Evolutionary conservation across 2,113 vertebrate genomes (phyloP), one percentile per base, ranked within the genome.

Genomic region (Ibidorhyncha struthersii): DNA sequence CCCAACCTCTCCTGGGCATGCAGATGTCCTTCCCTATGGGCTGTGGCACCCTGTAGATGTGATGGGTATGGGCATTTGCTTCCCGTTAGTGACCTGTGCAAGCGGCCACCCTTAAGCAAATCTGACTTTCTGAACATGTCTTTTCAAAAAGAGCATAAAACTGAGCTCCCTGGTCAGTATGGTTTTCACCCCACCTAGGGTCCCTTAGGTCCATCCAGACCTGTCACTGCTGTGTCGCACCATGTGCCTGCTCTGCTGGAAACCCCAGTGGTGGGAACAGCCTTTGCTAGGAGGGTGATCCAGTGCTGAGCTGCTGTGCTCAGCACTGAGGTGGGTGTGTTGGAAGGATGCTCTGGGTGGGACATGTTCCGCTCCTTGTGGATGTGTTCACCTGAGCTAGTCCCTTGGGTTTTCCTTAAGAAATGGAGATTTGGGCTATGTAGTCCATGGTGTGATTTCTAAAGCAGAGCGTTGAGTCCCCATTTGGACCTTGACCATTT

Each of bases 391-490:
- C 36, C 53, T 27, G 26, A 73, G 36, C 40, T 52, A 38, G 6
- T 27, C 14, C 34, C 40, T 90, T 34, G 11, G 4, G 4, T 30
- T 12, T 11, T 45, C 32, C 21, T 32, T 6, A 45, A 20, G 32
- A 70, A 7, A 1, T 12, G 6, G 15, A 8, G 25, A 72, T 38
- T 23, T 29, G 4, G 21, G 16, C 30, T 10, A 4, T 1, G 0
- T 4, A 36, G 10, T 20, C 41, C n/a, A 1, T 3, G 18, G 12
- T 7, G 38, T 55, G 52, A 20, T 47, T 67, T 38, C 45, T 72
- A n/a, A 41, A 87, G n/a, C 38, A 22, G 8, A 32, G 7, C 0
- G 0, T 2, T 20, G 19, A 50, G 15, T 18, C 52, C 10, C 9
- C 14, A 0, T 41, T 12, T 38, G 40, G 32, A 19, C 55, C 47